phyloP scores from a whole-genome alignment of 1,140 invertebrate species.

The Zaprionus vittiger region DNA sequence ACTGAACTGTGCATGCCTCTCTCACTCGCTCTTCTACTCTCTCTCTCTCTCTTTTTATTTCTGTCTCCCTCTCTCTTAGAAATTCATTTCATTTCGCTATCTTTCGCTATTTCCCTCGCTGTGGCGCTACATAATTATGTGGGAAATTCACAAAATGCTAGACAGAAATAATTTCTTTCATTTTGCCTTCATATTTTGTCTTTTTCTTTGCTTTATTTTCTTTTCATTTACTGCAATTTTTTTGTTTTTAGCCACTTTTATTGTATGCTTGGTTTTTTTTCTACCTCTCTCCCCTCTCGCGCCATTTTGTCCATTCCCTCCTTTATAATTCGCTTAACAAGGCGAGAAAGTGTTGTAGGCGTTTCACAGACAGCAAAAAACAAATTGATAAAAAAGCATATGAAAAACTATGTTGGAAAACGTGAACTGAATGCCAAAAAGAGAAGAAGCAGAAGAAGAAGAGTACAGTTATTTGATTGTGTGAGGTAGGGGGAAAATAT shows the following conservation, averaged over 20 bases:
- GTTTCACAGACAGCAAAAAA: slow-evolving; percentile 50
- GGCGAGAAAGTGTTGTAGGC: slow-evolving; percentile 80
- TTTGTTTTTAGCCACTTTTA: slow-evolving; percentile 30
- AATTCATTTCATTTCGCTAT: slow-evolving; percentile 21
- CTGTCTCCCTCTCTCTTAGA: background rate
- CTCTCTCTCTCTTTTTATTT: slow-evolving; percentile 18
- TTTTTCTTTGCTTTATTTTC: slow-evolving; percentile 29
- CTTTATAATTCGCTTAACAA: slow-evolving; percentile 61
- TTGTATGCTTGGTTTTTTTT: slow-evolving; percentile 9
- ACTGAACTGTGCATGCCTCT: slow-evolving; percentile 19
- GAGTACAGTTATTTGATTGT: slow-evolving; percentile 23
- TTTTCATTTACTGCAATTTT: slow-evolving; percentile 50
- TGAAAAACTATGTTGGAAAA: slow-evolving; percentile 14
- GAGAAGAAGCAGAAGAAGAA: background rate
- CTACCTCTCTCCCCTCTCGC: background rate
- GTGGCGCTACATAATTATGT: slow-evolving; percentile 77
- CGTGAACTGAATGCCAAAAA: slow-evolving; percentile 6
- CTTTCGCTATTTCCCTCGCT: slow-evolving; percentile 14
- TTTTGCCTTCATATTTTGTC: slow-evolving; percentile 26
- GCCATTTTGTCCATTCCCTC: background rate
- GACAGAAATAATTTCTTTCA: slow-evolving; percentile 67
- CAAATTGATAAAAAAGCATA: slow-evolving; percentile 33
- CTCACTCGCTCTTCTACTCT: slow-evolving; percentile 10
- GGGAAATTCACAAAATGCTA: slow-evolving; percentile 78
- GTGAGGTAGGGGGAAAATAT: background rate